Conservation (phyloP, 2,888 invertebrate genomes). For the Drosophila differens region DNA sequence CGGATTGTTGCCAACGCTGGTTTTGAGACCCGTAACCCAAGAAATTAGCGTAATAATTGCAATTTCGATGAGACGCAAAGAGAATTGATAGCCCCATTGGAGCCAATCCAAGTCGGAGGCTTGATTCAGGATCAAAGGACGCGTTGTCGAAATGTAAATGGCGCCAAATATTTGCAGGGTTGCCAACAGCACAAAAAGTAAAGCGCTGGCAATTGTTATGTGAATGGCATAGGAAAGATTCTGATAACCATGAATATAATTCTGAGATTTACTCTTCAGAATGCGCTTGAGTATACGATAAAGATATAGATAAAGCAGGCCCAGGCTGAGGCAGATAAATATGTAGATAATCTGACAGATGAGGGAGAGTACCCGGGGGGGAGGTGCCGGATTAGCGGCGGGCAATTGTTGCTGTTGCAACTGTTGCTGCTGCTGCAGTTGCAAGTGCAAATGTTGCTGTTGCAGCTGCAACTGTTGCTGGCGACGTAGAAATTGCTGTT, state of each 20-base stretch:
- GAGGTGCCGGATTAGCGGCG: conserved; percentile 75
- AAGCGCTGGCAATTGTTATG: conserved; percentile 94
- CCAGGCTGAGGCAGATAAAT: conserved; percentile 92
- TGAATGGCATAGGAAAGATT: conserved; percentile 95
- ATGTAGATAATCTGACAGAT: conserved; percentile 95
- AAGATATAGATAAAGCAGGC: conserved; percentile 93
- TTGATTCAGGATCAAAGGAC: conserved; percentile 80
- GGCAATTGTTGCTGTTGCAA: conserved; percentile 52
- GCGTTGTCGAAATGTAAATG: conserved; percentile 87
- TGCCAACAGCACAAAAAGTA: conserved; percentile 93
- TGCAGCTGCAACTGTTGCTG: conserved; percentile 72
- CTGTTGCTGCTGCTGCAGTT: conserved; percentile 53
- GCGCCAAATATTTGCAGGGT: conserved; percentile 93
- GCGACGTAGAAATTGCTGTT: conserved; percentile 74
- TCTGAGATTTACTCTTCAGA: conserved; percentile 91
- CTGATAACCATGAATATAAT: conserved; percentile 91
- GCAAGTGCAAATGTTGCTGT: conserved; percentile 63
- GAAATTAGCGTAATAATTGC: conserved; percentile 94
- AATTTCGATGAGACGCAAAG: conserved; percentile 93
- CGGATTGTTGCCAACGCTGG: conserved; percentile 85
- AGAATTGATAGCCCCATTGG: conserved; percentile 96
- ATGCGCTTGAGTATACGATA: conserved; percentile 92
- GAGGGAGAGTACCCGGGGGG: conserved; percentile 88
- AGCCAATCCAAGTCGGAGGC: conserved; percentile 91
- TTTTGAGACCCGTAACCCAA: conserved; percentile 93